Conservation (phyloP, 2,888 invertebrate species). For the Cheilosia scutellata region DNA sequence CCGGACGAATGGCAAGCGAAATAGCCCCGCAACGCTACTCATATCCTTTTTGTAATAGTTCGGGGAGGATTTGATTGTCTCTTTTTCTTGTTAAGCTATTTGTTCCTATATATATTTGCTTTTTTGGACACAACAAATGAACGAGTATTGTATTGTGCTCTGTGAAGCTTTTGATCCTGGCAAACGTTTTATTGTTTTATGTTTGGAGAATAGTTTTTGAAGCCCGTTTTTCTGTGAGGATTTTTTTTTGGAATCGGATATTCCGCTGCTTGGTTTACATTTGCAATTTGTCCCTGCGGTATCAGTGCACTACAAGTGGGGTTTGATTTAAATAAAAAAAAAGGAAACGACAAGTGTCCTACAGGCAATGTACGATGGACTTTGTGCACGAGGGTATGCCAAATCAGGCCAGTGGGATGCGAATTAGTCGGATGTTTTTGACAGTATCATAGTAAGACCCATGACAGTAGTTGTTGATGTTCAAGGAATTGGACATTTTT, state of each 20-base stretch:
- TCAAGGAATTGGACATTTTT: background rate
- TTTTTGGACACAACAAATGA: constrained; percentile 44
- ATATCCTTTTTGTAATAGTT: constrained; percentile 36
- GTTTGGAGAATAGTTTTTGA: constrained; percentile 68
- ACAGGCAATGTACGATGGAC: constrained; percentile 16
- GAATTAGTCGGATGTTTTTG: constrained; percentile 62
- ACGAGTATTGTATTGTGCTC: constrained; percentile 54
- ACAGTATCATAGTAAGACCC: constrained; percentile 33
- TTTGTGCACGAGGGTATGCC: background rate
- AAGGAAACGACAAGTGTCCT: background rate
- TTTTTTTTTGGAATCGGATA: constrained; percentile 34
- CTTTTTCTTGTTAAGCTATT: constrained; percentile 46
- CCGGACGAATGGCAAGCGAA: constrained; percentile 38
- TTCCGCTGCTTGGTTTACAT: constrained; percentile 47
- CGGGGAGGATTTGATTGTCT: constrained; percentile 24
- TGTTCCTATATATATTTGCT: constrained; percentile 8
- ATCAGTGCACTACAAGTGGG: constrained; percentile 31
- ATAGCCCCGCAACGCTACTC: constrained; percentile 52
- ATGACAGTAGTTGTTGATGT: constrained; percentile 38
- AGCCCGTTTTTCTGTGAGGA: constrained; percentile 5
- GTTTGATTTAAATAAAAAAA: constrained; percentile 20
- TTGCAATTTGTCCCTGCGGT: constrained; percentile 54
- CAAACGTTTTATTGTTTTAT: constrained; percentile 72
- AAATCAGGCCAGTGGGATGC: constrained; percentile 54
- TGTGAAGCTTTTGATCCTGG: constrained; percentile 70